Conservation (phyloP, 2,113 vertebrate species). For the Nematolebias whitei region DNA sequence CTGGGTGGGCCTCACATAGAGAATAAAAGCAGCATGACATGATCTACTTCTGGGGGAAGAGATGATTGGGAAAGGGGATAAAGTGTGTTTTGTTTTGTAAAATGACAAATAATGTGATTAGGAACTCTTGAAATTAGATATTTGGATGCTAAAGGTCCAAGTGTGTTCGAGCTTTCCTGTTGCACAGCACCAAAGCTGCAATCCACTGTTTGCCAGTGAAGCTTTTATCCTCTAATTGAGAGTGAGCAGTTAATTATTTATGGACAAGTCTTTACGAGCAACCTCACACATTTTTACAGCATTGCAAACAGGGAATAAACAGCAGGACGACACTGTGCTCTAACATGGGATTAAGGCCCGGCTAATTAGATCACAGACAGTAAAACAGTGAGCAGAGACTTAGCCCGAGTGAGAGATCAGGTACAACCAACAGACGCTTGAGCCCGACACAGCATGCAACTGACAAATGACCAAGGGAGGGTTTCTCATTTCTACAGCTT, state of each 20-base stretch:
- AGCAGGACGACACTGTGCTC: constrained; percentile 71
- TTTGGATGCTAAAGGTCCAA: not conserved
- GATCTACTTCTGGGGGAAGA: constrained; percentile 16
- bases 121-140: not conserved
- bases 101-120: not conserved
- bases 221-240: constrained; percentile 50
- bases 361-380: constrained; percentile 78
- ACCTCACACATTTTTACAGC: constrained; percentile 78
- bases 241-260: constrained; percentile 50
- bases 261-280: constrained; percentile 71
- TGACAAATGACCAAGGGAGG: constrained; percentile 64
- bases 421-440: constrained; percentile 39
- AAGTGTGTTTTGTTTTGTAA: not conserved
- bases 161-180: not conserved
- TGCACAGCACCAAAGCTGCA: constrained; percentile 12
- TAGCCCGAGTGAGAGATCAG: constrained; percentile 40
- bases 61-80: constrained; percentile 3
- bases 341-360: constrained; percentile 77
- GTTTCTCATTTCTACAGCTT: constrained; percentile 64
- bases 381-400: constrained; percentile 69
- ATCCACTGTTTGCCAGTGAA: constrained; percentile 28
- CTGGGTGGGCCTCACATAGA: constrained; percentile 17
- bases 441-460: constrained; percentile 51
- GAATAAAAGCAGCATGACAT: constrained; percentile 36
- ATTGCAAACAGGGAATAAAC: constrained; percentile 79